These are phyloP conservation scores for Aphelocoma coerulescens DNA, from an alignment of 2,113 vertebrate genomes.

Conservation along the genomic window DNA sequence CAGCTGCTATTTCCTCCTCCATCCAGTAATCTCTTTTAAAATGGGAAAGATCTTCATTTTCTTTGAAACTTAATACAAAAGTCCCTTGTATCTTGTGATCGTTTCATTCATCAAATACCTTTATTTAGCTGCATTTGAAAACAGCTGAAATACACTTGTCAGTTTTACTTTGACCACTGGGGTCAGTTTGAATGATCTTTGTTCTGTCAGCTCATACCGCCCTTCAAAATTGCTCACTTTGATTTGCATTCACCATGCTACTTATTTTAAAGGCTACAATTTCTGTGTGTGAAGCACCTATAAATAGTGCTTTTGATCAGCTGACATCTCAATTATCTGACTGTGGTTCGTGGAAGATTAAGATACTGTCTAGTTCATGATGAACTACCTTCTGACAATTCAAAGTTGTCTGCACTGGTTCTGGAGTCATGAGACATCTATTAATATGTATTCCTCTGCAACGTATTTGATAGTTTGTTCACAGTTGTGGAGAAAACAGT, in stretches of 20 bases:
- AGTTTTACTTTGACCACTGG: neutral
- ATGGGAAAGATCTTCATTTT: neutral
- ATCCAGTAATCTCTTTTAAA: neutral
- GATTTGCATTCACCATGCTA: neutral
- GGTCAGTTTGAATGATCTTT: neutral
- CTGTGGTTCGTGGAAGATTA: neutral
- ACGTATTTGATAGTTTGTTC: neutral
- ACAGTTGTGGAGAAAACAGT: neutral
- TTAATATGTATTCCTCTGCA: neutral
- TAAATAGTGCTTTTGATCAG: slow-evolving; percentile 9
- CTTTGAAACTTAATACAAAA: neutral
- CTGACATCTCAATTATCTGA: neutral
- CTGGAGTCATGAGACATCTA: neutral
- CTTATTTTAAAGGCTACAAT: neutral
- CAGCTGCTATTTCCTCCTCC: neutral
- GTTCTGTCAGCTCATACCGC: neutral
- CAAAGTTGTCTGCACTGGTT: neutral
- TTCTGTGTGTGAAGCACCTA: neutral
- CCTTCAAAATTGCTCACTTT: neutral
- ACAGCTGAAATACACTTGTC: neutral
- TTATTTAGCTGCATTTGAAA: neutral
- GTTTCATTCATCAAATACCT: neutral
- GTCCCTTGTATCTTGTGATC: neutral
- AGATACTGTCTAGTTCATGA: neutral
- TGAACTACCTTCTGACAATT: neutral